These are phyloP conservation scores for Nebria salina DNA, from an alignment of 2,888 invertebrate species.

Conservation along the genomic window DNA sequence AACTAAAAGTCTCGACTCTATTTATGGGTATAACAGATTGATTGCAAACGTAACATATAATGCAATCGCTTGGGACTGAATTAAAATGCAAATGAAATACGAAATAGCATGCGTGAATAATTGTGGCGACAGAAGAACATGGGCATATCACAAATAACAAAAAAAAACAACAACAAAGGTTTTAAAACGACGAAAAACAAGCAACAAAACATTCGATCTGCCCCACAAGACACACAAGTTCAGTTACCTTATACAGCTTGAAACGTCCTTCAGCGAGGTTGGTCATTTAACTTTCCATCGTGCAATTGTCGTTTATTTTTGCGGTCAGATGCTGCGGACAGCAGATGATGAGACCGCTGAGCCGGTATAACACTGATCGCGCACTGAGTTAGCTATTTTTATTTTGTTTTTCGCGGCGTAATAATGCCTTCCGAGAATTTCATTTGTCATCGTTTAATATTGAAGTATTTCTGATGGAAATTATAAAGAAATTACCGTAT, in stretches of 20 bases:
- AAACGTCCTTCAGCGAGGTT: slow-evolving; percentile 25
- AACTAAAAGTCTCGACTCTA: background rate
- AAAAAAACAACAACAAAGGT: background rate
- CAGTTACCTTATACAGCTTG: slow-evolving; percentile 4
- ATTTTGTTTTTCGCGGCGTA: background rate
- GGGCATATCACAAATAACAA: background rate
- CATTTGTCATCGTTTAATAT: background rate
- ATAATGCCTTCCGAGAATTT: background rate
- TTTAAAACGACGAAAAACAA: background rate
- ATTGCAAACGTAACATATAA: background rate
- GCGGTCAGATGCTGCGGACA: background rate
- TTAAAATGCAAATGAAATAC: slow-evolving; percentile 19
- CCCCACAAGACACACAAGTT: slow-evolving; percentile 1
- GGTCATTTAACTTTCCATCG: slow-evolving; percentile 22
- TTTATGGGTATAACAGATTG: background rate
- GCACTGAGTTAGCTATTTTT: background rate
- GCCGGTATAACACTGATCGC: background rate
- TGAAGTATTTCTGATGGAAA: background rate
- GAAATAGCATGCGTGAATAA: slow-evolving; percentile 16
- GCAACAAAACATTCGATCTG: background rate
- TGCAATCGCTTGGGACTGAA: slow-evolving; percentile 11
- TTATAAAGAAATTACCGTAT: background rate
- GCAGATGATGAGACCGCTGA: slow-evolving; percentile 8
- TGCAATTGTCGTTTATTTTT: background rate
- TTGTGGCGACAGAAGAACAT: slow-evolving; percentile 11